Base-by-base conservation (phyloP, 2,888 invertebrate genomes). In the Morinoia aosen region DNA sequence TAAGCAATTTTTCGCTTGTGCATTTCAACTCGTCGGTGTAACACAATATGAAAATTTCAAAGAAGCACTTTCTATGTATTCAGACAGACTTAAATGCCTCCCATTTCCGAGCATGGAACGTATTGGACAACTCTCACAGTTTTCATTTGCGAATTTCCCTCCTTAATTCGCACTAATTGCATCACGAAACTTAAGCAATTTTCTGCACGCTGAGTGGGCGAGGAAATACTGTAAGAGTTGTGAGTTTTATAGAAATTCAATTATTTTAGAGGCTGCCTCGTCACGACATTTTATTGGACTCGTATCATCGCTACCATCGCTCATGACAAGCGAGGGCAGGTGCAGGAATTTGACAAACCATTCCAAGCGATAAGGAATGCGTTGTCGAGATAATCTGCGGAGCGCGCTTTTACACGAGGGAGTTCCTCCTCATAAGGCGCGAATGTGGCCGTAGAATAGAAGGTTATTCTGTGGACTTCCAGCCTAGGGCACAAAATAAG, bases 281-380 rank as follows among this genome's bases (percentile, higher is more conserved):
- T 93, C 93, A 93, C 93, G 93, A 57, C 93, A 12, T 57, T 93
- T 93, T 93, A 93, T 93, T 93, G 93, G 57, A 57, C 57, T 33
- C 57, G 14, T 93, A 93, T 93, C 93, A 57, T 48, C 12, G 10
- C 14, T 14, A 57, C 56, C 33, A 93, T 93, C 93, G 48, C 90
- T 90, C 90, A 90, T 25, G 90, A 14, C 40, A 48, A 16, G 12
- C 11, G 90, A 16, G 16, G 10, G 25, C 76, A 76, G 33, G 25
- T 76, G 19, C 25, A 76, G 76, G 76, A 76, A 76, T 76, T 76
- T 76, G 76, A 76, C 76, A 76, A 25, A 76, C 76, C 25, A 76
- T 16, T 76, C 76, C 33, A 48, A 33, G 76, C 19, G 76, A 76
- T 76, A 76, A 76, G 76, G 76, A 76, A 3, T 48, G 25, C 33